These are phyloP conservation scores for Hippoglossus hippoglossus DNA, from an alignment of 2,797 vertebrate genomes.

Conservation along the genomic window DNA sequence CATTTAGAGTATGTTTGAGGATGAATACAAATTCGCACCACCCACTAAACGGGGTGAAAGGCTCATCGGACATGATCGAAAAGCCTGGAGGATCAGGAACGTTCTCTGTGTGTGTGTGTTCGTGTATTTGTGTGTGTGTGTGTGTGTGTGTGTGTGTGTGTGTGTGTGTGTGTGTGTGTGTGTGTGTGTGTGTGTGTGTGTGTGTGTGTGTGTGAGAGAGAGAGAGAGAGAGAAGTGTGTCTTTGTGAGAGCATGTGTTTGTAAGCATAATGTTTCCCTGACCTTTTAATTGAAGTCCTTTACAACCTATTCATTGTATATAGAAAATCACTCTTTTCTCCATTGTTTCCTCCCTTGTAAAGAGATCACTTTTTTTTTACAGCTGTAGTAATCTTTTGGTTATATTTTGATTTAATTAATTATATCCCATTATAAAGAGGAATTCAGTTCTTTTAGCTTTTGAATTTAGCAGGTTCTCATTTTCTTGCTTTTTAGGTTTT, in stretches of 20 bases:
- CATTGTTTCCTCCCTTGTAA: slow-evolving; percentile 16
- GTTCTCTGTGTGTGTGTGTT: slow-evolving; percentile 45
- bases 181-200: slow-evolving; percentile 1
- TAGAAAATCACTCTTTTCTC: slow-evolving; percentile 26
- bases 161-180: slow-evolving; percentile 36
- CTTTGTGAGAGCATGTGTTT: slow-evolving; percentile 44
- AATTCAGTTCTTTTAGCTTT: too few relatives aligned
- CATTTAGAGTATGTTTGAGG: slow-evolving; percentile 86
- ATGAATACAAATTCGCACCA: slow-evolving; percentile 83
- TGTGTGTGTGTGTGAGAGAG: too few relatives aligned
- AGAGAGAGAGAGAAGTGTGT: too few relatives aligned
- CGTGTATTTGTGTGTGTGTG: not conserved
- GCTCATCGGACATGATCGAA: slow-evolving; percentile 76
- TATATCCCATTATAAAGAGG: too few relatives aligned
- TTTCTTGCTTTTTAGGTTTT: not conserved
- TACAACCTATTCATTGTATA: slow-evolving; percentile 40
- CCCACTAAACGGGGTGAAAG: slow-evolving; percentile 69
- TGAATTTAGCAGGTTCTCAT: not conserved
- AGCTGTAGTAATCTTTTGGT: too few relatives aligned
- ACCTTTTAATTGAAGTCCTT: slow-evolving; percentile 69
- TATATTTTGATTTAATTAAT: too few relatives aligned
- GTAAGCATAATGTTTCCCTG: slow-evolving; percentile 60
- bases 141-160: too few relatives aligned
- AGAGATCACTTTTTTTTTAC: not conserved
- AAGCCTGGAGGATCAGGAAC: slow-evolving; percentile 64